phyloP scores from a whole-genome alignment of 2,888 invertebrate genomes.

The Mimumesa dahlbomi region DNA sequence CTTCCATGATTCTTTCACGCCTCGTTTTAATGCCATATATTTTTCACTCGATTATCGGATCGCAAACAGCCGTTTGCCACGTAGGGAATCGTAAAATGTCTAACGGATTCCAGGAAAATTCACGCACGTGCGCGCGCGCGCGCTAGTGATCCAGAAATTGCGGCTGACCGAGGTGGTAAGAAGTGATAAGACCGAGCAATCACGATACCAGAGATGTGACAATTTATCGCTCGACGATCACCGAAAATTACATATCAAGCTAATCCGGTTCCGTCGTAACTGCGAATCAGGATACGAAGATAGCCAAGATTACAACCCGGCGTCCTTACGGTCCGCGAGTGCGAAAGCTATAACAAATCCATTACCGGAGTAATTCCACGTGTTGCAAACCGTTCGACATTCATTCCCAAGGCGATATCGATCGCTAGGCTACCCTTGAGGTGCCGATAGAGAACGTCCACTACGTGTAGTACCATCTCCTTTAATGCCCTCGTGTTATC shows the following conservation, averaged over 20 bases:
- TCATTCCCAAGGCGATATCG: constrained; percentile 40
- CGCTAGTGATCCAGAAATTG: not conserved
- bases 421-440: constrained; percentile 31
- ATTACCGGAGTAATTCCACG: constrained; percentile 68
- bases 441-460: constrained; percentile 33
- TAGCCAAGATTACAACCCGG: constrained; percentile 55
- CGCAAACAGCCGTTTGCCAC: too few relatives aligned
- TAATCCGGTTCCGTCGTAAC: constrained; percentile 59
- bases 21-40: too few relatives aligned
- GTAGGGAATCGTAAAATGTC: not conserved
- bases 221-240: constrained; percentile 56
- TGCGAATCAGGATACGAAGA: constrained; percentile 38
- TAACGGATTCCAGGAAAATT: constrained; percentile 9
- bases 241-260: constrained; percentile 58
- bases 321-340: constrained; percentile 40
- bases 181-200: constrained; percentile 38
- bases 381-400: constrained; percentile 40
- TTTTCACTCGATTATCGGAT: too few relatives aligned
- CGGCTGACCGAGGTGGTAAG: not conserved
- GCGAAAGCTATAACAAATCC: constrained; percentile 70
- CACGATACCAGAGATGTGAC: constrained; percentile 52
- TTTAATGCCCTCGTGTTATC: constrained; percentile 35
- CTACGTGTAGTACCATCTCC: constrained; percentile 37
- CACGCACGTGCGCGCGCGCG: not conserved
- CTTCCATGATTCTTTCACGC: too few relatives aligned